phyloP scores from a whole-genome alignment of 2,113 vertebrate genomes.

The Tachuris rubrigastra region DNA sequence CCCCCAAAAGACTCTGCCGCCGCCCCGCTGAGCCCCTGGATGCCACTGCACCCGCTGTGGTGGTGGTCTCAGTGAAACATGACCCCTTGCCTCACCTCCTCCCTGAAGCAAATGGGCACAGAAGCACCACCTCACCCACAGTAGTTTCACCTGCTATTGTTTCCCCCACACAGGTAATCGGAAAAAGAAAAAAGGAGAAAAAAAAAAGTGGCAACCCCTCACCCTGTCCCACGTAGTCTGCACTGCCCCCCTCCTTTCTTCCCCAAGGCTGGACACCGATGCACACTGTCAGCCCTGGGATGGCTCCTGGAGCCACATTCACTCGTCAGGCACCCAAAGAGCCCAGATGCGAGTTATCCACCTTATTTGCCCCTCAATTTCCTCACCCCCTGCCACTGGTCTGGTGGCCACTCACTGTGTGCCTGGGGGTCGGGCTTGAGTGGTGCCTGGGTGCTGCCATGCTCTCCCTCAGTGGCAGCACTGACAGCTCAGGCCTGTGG shows the following conservation, averaged over 20 bases:
- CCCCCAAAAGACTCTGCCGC: conserved; percentile 85
- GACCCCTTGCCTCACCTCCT: conserved; percentile 77
- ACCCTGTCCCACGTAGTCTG: background rate
- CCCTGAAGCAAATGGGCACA: conserved; percentile 79
- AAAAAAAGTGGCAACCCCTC: background rate
- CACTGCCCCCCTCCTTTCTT: background rate
- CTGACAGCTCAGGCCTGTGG: accelerated
- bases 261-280: background rate
- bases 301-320: background rate
- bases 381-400: accelerated
- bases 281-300: background rate
- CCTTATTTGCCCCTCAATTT: accelerated
- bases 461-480: accelerated
- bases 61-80: conserved; percentile 80
- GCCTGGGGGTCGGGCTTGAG: background rate
- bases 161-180: conserved; percentile 86
- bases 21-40: conserved; percentile 76
- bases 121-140: conserved; percentile 78
- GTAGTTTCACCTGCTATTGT: conserved; percentile 78
- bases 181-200: background rate
- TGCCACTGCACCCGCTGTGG: conserved; percentile 59
- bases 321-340: background rate
- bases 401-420: background rate
- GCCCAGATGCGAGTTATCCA: background rate
- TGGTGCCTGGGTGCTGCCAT: background rate